Evolutionary conservation across 2,888 invertebrate species (phyloP).

Genomic region (Spodoptera exigua): DNA sequence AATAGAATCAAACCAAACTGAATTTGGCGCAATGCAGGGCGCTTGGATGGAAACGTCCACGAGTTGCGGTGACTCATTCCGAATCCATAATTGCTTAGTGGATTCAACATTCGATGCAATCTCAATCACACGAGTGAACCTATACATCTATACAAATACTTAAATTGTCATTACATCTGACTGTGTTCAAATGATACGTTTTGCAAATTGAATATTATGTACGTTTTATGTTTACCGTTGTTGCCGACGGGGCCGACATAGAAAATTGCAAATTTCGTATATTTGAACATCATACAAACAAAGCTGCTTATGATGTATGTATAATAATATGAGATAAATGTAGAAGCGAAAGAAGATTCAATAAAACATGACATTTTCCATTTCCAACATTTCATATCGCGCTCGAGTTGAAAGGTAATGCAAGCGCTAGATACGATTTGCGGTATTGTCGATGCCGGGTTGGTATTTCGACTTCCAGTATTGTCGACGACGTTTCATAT

Average conservation of each 20-base stretch:
- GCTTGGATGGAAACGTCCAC: constrained; percentile 77
- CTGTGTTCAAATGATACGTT: not conserved
- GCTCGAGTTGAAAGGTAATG: constrained; percentile 23
- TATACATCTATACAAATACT: not conserved
- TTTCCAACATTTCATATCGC: constrained; percentile 39
- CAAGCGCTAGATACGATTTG: constrained; percentile 39
- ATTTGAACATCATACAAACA: constrained; percentile 21
- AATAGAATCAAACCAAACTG: constrained; percentile 78
- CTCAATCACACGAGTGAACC: constrained; percentile 47
- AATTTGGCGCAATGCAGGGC: constrained; percentile 88
- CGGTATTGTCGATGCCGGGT: constrained; percentile 41
- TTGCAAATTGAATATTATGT: constrained; percentile 14
- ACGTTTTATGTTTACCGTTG: constrained; percentile 17
- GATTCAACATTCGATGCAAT: constrained; percentile 68
- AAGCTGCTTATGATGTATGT: constrained; percentile 28
- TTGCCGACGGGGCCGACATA: constrained; percentile 22
- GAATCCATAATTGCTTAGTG: constrained; percentile 77
- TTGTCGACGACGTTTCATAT: constrained; percentile 14
- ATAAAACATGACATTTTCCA: constrained; percentile 44
- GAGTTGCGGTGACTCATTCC: constrained; percentile 79
- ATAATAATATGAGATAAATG: constrained; percentile 10
- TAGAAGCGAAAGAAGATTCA: constrained; percentile 21
- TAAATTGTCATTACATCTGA: constrained; percentile 11
- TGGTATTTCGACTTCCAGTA: constrained; percentile 25
- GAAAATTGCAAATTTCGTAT: constrained; percentile 22